Evolutionary conservation across 64 coral and sea anemone species (phyloP), one percentile per base, ranked within the genome.

Genomic region (Porites lutea): DNA sequence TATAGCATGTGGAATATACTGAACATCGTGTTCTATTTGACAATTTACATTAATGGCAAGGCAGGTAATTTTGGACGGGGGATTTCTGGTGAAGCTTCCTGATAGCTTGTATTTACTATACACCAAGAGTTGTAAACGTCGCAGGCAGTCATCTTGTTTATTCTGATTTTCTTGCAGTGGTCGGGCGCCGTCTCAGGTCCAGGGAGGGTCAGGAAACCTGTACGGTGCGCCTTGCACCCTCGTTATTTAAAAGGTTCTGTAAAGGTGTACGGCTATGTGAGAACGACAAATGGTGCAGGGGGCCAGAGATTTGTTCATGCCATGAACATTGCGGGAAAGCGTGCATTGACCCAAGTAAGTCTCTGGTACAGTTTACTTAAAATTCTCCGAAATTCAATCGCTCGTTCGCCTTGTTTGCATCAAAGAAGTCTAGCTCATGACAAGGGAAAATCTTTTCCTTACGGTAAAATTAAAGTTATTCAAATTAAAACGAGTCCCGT

Each of bases 21-120:
- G 46, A 84, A 84, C 69, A 84, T 84, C n/a, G 62, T 84, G 81
- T 84, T 61, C 47, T 84, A 49, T 69, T 68, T 84, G 81, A 84
- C 81, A 65, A 52, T 84, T 68, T 69, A 68, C 62, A 0, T 84
- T 13, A 84, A 84, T 51, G 62, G 62, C 37, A 84, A 84, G 47
- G 20, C 81, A 84, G 81, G 81, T 84, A 84, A 52, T 68, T 66
- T 68, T 54, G 81, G 48, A 84, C 63, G 52, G 45, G 81, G 81
- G 63, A 69, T 84, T 68, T 84, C 45, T 84, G 81, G 81, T 67
- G 18, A 64, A 52, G 50, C 48, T 84, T 84, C 48, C 66, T 44
- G 37, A 6, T 9, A 52, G 48, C 11, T 3, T 84, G 47, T 65
- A 69, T 19, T 48, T 65, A 65, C 13, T 47, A 70, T 23, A 76